Evolutionary conservation across 1,140 invertebrate genomes (phyloP), one percentile per base, ranked within the genome.

Genomic region (Lordiphosa mommai): DNA sequence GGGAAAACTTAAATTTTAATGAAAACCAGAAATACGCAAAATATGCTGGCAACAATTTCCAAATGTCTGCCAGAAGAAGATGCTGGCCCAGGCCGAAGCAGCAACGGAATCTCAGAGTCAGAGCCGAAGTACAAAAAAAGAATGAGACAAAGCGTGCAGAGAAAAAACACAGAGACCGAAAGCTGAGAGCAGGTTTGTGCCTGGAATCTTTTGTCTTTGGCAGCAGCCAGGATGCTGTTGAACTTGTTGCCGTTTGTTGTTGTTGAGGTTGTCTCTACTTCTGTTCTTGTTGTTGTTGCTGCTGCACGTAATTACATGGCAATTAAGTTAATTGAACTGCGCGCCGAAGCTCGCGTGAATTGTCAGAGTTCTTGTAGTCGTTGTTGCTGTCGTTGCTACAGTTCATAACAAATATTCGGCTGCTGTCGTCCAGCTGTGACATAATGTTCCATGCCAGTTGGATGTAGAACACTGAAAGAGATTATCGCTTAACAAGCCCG

Each of bases 281-380:
- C 14, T 46, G 51, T 10, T 50, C 44, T 7, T 58, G 60, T 44
- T 72, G 50, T 17, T 52, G 53, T 41, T 66, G 48, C 14, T 69
- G 63, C 13, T 51, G 41, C 61, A 33, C 76, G 72, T 87, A 87
- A 87, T 87, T 87, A 87, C 85, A 87, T 86, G 85, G 79, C 85
- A 85, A 87, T 87, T 87, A 87, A 87, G 67, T 87, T 87, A 87
- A 87, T 87, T 85, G 79, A 87, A 77, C 85, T 73, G 79, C 79
- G 76, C 82, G 72, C 72, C 77, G 66, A 65, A 53, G 65, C 61
- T 74, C 63, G 80, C 73, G 79, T 86, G 66, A 85, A 86, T 72
- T 73, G 58, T 55, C 30, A 33, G 27, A 17, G 17, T 14, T 47
- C 10, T 47, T 47, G 44, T 30, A n/a, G 44, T 23, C 16, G 29